Percentiles rank a stretch among this genome's conserved stretches.
Conservation (phyloP, 2,797 vertebrate genomes). For the Anableps anableps region DNA sequence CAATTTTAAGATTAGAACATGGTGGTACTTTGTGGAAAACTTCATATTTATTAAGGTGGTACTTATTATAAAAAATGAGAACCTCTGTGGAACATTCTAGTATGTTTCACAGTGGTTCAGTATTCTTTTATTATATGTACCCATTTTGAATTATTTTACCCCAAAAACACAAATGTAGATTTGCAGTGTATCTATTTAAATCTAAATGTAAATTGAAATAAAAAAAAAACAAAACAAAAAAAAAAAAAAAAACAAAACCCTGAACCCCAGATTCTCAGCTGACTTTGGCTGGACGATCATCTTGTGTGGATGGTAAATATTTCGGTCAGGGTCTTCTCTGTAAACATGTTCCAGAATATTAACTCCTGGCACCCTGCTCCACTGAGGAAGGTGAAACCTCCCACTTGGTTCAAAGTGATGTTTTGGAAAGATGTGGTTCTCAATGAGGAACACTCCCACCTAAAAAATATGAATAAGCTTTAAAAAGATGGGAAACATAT, state of each 20-base stretch:
- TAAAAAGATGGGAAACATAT: background rate
- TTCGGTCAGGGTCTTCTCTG: slow-evolving; percentile 43
- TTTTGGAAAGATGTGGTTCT: slow-evolving; percentile 81
- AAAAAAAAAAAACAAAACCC: no score
- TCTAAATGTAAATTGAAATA: background rate
- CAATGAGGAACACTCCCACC: slow-evolving; percentile 72
- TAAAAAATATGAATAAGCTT: background rate
- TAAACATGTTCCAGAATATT: slow-evolving; percentile 75
- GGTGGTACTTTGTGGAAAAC: background rate
- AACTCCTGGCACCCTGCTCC: slow-evolving; percentile 60
- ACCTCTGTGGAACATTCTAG: background rate
- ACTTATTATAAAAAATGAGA: background rate
- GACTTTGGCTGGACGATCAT: slow-evolving; percentile 69
- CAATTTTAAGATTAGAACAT: background rate
- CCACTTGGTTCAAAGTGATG: slow-evolving; percentile 51
- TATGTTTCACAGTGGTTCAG: background rate
- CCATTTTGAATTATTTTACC: background rate
- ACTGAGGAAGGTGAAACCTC: slow-evolving; percentile 62
- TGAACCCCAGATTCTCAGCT: background rate
- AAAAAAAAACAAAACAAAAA: no score
- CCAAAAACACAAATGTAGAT: background rate
- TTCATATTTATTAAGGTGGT: background rate
- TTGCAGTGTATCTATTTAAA: background rate
- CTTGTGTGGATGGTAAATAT: slow-evolving; percentile 40
- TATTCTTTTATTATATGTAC: background rate